These are phyloP conservation scores for Clostera curtula DNA, from an alignment of 2,888 invertebrate genomes.

Conservation along the genomic window DNA sequence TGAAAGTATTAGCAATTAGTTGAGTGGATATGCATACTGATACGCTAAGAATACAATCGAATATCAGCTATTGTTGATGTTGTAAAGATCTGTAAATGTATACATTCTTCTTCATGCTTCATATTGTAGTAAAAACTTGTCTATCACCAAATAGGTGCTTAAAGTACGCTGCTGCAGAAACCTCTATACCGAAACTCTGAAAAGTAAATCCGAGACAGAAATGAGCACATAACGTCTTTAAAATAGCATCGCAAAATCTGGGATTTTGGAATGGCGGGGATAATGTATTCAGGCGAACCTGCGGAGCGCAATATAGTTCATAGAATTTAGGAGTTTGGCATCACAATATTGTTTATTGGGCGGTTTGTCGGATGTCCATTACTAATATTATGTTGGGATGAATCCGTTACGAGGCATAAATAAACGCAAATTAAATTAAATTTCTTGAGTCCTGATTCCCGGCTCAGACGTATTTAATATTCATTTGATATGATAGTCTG, in stretches of 20 bases:
- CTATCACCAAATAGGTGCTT: too few species aligned
- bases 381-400: conserved; percentile 29
- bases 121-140: too few species aligned
- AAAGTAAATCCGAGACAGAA: neutral
- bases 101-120: too few species aligned
- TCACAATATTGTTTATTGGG: conserved; percentile 39
- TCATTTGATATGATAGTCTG: neutral
- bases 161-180: neutral
- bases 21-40: too few species aligned
- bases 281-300: conserved; percentile 9
- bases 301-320: conserved; percentile 12
- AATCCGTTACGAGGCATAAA: conserved; percentile 5
- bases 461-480: neutral
- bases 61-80: too few species aligned
- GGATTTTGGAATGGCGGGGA: conserved; percentile 4
- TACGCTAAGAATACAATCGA: too few species aligned
- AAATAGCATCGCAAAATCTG: conserved; percentile 1
- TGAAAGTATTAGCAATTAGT: too few species aligned
- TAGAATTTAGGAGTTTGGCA: conserved; percentile 25
- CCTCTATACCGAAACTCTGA: neutral
- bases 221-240: neutral
- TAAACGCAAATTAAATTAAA: too few species aligned
- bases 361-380: conserved; percentile 49
- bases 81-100: too few species aligned
- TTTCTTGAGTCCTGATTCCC: too few species aligned